Evolutionary conservation across 2,113 vertebrate species (phyloP), one percentile per base, ranked within the genome.

Genomic region (Irena cyanogastra): DNA sequence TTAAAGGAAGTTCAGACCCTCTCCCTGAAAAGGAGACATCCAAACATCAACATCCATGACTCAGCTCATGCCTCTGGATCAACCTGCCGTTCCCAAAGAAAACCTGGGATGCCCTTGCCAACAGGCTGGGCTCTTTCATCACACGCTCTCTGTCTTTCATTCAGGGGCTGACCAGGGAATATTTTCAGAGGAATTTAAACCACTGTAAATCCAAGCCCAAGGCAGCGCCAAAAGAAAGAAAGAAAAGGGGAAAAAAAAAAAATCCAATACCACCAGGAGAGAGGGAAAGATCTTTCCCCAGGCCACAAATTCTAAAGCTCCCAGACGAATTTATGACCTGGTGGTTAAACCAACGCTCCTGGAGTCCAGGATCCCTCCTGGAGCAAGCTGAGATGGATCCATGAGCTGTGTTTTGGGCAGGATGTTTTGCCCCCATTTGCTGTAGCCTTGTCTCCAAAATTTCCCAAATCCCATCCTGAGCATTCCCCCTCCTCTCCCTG

Each of bases 291-390:
- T 89, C 61, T 91, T 94, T 96, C 92, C 95, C 89, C 95, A 96
- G 93, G 82, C 87, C 93, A 95, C 72, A 95, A 81, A 87, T 95
- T 77, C 90, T 79, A 47, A 93, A 93, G 93, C 83, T 87, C 92
- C 84, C 93, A 75, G 94, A 90, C 0, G 16, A 94, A 97, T 96
- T 97, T 96, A 96, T 95, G 97, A 94, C 87, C 93, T 96, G 93
- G 76, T 96, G 94, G 93, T 75, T 95, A 94, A 94, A 90, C 59
- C 52, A 28, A 24, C 6, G 10, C 42, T 79, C 37, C 17, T 45
- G 44, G 76, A 85, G 84, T 89, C 69, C 92, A 80, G 95, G 89
- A 78, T 44, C 89, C 63, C 82, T 92, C 82, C 80, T 68, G 79
- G 81, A 93, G 93, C 8, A 63, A 64, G 69, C 54, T 65, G 47